These are phyloP conservation scores for Lasioglossum zephyrum DNA, from an alignment of 2,888 invertebrate species.

Conservation along the genomic window DNA sequence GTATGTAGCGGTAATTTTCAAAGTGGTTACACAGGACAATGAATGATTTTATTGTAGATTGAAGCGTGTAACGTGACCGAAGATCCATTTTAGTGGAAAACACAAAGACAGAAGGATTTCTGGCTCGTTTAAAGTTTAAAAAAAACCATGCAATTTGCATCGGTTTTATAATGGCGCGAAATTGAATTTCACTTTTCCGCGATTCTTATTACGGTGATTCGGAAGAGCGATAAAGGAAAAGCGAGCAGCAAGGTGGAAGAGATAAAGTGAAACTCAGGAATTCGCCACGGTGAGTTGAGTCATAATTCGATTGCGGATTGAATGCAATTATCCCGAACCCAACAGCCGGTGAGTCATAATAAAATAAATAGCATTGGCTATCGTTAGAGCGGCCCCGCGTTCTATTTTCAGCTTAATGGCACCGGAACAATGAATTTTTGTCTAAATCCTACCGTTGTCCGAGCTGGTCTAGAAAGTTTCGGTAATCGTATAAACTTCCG, in stretches of 20 bases:
- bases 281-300: constrained; percentile 1
- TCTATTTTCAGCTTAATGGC: not conserved
- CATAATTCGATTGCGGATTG: not conserved
- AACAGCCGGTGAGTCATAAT: not conserved
- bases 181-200: constrained; percentile 2
- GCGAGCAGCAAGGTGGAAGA: not conserved
- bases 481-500: not conserved
- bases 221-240: not conserved
- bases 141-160: not conserved
- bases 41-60: not conserved
- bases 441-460: not conserved
- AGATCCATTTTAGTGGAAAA: not conserved
- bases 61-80: not conserved
- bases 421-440: not conserved
- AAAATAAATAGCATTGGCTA: not conserved
- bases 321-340: not conserved
- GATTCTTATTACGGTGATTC: not conserved
- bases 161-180: not conserved
- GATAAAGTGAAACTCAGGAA: not conserved
- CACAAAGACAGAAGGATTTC: not conserved
- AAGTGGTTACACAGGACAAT: not conserved
- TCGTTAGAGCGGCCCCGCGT: not conserved
- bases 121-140: not conserved
- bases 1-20: not conserved
- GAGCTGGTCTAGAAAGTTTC: not conserved